phyloP scores from a whole-genome alignment of 2,113 vertebrate genomes.

The Mionectes macconnelli region DNA sequence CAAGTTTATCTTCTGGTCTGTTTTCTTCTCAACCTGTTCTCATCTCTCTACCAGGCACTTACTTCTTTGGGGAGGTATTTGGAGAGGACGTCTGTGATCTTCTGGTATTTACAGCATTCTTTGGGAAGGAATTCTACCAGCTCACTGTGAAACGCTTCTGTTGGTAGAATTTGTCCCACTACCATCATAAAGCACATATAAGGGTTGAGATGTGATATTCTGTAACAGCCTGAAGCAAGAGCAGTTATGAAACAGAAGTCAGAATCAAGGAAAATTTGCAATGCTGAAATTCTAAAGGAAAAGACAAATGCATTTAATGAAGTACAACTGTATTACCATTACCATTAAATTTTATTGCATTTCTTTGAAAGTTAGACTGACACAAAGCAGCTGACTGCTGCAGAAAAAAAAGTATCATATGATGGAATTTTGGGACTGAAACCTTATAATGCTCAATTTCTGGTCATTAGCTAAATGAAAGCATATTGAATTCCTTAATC shows the following conservation, averaged over 20 bases:
- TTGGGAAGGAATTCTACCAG: neutral
- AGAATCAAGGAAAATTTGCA: neutral
- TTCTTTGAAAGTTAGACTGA: neutral
- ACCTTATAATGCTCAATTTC: slow-evolving; percentile 22
- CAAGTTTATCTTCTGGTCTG: neutral
- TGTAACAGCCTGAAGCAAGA: neutral
- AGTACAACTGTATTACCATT: neutral
- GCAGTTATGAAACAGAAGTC: neutral
- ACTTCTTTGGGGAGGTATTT: neutral
- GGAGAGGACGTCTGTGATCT: neutral
- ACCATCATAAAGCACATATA: neutral
- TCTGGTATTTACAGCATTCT: neutral
- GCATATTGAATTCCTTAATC: neutral
- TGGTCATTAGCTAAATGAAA: slow-evolving; percentile 49
- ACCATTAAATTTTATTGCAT: neutral
- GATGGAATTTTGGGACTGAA: neutral
- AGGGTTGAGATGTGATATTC: neutral
- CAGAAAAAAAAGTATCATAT: neutral
- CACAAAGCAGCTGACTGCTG: neutral
- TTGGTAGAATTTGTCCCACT: neutral
- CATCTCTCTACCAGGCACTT: neutral
- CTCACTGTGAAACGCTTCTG: neutral
- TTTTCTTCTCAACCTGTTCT: neutral
- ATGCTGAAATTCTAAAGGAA: neutral
- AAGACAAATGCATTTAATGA: neutral